Base-by-base conservation (phyloP, 30 jellyfish, hydroid and myxozoan species). In the Turritopsis dohrnii region DNA sequence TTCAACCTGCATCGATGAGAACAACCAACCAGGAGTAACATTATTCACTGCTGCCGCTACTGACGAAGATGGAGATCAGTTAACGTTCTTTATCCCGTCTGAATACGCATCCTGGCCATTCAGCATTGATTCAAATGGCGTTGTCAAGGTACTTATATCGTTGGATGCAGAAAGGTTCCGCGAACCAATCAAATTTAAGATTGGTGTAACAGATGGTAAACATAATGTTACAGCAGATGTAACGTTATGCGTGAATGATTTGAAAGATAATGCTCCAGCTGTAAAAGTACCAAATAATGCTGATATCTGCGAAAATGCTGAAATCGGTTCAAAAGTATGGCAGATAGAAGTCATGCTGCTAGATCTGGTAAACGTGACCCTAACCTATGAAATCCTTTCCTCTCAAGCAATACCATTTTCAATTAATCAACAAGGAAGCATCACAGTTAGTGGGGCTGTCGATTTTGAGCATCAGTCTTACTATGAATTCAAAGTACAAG, bases 261-360 rank as follows among this genome's bases (percentile, higher is more conserved):
- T 69, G 31, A 69, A 69, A 17, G 77, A 69, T 27, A 69, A 69
- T 27, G 23, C 77, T 9, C 77, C 77, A 69, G 77, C 30, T 69
- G 30, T 69, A 17, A 23, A 69, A 69, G 22, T 69, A n/a, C 77
- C 77, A 9, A 69, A 69, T 21, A 69, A 23, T 9, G 77, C 77
- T 8, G 77, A 69, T 9, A 69, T 69, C 28, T 69, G 77, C 22
- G 77, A 69, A 69, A 27, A 69, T 69, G 77, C 77, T n/a, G 28
- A 23, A 69, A 23, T 69, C 4, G 77, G 22, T 0, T 69, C 77
- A 8, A 27, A 69, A 9, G 77, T 69, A 7, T 69, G 77, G 77
- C 16, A 69, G 30, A 69, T 69, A 16, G 77, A 69, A 23, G 30
- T 27, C 22, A n/a, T 69, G 0, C 17, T n/a, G 9, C 77, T 27